A percentile compares a stretch with the other conserved stretches of the same genome.
Evolutionary conservation across 35 echinoderm and acorn worm species (phyloP).

Genomic region (Apostichopus japonicus): DNA sequence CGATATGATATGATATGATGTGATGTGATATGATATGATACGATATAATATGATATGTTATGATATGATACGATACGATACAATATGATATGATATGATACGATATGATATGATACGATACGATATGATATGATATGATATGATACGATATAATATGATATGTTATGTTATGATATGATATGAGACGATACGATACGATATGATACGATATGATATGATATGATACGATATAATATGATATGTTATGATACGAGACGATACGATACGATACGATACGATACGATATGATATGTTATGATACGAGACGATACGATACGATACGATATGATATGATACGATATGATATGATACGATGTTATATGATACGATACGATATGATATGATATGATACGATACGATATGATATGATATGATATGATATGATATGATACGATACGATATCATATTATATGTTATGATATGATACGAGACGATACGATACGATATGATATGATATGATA

Average conservation of each 20-base stretch:
- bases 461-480: no score
- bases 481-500: constrained; percentile 1
- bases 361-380: no score
- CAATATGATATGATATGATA: neutral
- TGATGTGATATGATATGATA: neutral
- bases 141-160: neutral
- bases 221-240: neutral
- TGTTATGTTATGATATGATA: neutral
- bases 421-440: no score
- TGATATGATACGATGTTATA: neutral
- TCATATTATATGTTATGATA: neutral
- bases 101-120: neutral
- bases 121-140: neutral
- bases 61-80: neutral
- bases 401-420: no score
- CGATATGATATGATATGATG: neutral
- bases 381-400: no score
- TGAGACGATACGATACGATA: neutral
- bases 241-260: neutral
- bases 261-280: neutral
- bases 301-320: neutral
- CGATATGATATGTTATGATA: neutral
- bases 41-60: neutral
- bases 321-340: neutral
- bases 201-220: neutral